phyloP scores from a whole-genome alignment of 1,140 invertebrate genomes.

The Cryptotermes secundus region DNA sequence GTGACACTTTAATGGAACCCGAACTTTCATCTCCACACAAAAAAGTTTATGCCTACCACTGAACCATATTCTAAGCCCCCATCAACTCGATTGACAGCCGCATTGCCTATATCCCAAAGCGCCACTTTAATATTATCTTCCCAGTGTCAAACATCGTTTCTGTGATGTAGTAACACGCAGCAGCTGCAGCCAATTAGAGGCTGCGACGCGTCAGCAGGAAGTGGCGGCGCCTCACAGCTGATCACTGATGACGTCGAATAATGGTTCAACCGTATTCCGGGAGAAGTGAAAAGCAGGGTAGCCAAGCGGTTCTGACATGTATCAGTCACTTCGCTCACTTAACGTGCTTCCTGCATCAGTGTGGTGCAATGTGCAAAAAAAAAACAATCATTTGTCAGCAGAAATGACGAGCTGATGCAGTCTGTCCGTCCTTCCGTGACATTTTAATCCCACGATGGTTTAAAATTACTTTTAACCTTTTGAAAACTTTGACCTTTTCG shows the following conservation, averaged over 20 bases:
- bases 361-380: neutral
- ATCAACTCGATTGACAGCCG: too few species aligned
- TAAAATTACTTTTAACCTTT: slow-evolving; percentile 17
- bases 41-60: too few species aligned
- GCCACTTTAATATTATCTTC: too few species aligned
- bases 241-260: neutral
- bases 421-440: neutral
- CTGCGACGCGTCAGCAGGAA: too few species aligned
- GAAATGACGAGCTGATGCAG: neutral
- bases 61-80: too few species aligned
- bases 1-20: too few species aligned
- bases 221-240: neutral
- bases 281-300: neutral
- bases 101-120: too few species aligned
- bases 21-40: too few species aligned
- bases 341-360: neutral
- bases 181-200: too few species aligned
- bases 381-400: too few species aligned
- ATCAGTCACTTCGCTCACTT: neutral
- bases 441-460: neutral
- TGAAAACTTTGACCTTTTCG: slow-evolving; percentile 5
- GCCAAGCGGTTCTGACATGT: neutral
- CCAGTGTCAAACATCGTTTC: too few species aligned
- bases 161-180: too few species aligned
- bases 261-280: neutral